A percentile compares a stretch with the other conserved stretches of the same genome.
These are phyloP conservation scores for Thysanoteuthis rhombus DNA, from an alignment of 2,888 invertebrate genomes.

Conservation along the genomic window DNA sequence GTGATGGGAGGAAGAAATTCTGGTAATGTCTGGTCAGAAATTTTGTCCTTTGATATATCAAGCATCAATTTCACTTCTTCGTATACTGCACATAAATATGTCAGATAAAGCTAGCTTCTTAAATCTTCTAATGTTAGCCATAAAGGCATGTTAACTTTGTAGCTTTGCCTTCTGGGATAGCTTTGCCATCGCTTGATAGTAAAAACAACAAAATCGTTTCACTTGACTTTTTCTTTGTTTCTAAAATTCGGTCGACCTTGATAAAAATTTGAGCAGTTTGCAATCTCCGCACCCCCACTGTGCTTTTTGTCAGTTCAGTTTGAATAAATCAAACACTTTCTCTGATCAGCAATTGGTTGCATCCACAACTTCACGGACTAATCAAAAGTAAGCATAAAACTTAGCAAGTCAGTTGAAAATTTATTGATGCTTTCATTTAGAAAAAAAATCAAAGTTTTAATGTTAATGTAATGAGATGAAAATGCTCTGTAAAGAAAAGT, in stretches of 20 bases:
- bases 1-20: background rate
- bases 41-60: background rate
- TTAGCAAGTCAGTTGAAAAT: no score
- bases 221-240: background rate
- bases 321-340: no score
- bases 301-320: no score
- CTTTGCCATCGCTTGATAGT: background rate
- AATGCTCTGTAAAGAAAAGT: no score
- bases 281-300: no score
- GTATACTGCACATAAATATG: background rate
- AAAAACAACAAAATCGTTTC: background rate
- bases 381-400: no score
- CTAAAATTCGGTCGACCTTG: background rate
- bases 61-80: background rate
- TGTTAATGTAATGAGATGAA: no score
- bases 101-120: background rate
- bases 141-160: slow-evolving; percentile 12
- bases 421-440: no score
- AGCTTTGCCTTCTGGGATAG: background rate
- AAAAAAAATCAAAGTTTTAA: no score
- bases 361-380: no score
- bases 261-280: background rate
- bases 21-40: background rate
- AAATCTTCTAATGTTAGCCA: background rate
- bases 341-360: no score